phyloP scores from a whole-genome alignment of 2,797 vertebrate species.

The Babyrousa celebensis region DNA sequence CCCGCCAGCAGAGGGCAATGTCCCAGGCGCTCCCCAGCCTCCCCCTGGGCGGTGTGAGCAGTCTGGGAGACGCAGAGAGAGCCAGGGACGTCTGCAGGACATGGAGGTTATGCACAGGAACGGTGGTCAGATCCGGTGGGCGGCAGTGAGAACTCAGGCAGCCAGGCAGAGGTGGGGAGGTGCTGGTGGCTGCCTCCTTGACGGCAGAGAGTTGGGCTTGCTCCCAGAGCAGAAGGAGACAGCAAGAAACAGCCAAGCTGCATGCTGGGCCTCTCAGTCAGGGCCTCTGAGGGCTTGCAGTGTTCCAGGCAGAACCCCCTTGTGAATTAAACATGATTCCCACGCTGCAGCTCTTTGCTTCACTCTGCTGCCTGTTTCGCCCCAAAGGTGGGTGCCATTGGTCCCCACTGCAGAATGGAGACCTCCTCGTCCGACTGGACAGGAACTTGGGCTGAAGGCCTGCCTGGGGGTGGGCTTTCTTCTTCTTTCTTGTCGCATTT shows the following conservation, averaged over 20 bases:
- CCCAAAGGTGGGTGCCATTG: accelerated
- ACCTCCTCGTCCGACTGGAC: neutral
- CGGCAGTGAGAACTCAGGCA: neutral
- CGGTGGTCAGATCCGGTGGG: neutral
- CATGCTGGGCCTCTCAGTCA: accelerated
- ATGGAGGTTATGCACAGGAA: accelerated
- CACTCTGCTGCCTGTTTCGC: neutral
- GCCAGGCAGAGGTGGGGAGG: accelerated
- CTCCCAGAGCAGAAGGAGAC: neutral
- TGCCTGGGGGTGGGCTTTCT: too few species aligned
- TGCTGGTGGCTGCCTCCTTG: neutral
- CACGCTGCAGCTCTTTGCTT: neutral
- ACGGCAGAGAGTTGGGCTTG: neutral
- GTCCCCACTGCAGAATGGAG: accelerated
- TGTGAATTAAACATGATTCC: too few species aligned
- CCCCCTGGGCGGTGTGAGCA: too few species aligned
- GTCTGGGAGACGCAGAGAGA: accelerated
- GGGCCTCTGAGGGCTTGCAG: neutral
- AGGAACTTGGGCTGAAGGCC: neutral
- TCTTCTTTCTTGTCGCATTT: neutral
- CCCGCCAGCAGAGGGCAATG: too few species aligned
- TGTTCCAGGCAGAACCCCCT: accelerated
- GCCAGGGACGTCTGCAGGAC: accelerated
- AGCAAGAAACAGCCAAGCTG: accelerated
- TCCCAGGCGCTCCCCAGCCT: neutral